Evolutionary conservation across 2,888 invertebrate species (phyloP), one percentile per base, ranked within the genome.

Genomic region (Drosophila mettleri): DNA sequence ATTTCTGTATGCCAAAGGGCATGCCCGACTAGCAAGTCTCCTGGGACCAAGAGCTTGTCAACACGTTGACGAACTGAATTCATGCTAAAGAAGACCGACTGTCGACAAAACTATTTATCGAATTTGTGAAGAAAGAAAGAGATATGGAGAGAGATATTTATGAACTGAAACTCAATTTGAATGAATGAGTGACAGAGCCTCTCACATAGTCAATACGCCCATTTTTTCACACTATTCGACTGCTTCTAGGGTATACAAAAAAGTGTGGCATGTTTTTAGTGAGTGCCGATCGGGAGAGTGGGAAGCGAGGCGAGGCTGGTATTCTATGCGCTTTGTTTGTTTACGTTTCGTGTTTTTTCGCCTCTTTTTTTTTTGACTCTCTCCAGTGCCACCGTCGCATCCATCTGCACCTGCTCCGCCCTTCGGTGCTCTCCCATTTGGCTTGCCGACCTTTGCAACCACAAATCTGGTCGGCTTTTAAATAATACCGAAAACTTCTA

Each of bases 371-470:
- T n/a, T 65, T 9, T 16, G 10, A 41, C 12, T 33, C 41, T 33
- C 8, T 2, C 20, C 24, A 14, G 16, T 4, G 6, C n/a, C n/a
- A 3, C 43, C 41, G 2, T 2, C 14, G n/a, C n/a, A n/a, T 10
- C 10, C 4, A 18, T 24, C 16, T 1, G 0, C 33, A 12, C 20
- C 2, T 0, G 16, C 18, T 10, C 12, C 2, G 5, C 33, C 22
- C n/a, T 1, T 1, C 3, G n/a, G 9, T n/a, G 12, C 9, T 14
- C n/a, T 16, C 10, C 22, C 48, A 60, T 60, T 60, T 60, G 20
- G 39, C 61, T 29, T 53, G 33, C 24, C 45, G 57, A 61, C 62
- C 67, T 74, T 77, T 74, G 68, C 45, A 69, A 39, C 67, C 83
- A 54, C 66, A 74, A 70, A 61, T 58, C 73, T 54, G 63, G 24